Evolutionary conservation across 2,113 vertebrate species (phyloP).

Genomic region (Hyperoodon ampullatus): DNA sequence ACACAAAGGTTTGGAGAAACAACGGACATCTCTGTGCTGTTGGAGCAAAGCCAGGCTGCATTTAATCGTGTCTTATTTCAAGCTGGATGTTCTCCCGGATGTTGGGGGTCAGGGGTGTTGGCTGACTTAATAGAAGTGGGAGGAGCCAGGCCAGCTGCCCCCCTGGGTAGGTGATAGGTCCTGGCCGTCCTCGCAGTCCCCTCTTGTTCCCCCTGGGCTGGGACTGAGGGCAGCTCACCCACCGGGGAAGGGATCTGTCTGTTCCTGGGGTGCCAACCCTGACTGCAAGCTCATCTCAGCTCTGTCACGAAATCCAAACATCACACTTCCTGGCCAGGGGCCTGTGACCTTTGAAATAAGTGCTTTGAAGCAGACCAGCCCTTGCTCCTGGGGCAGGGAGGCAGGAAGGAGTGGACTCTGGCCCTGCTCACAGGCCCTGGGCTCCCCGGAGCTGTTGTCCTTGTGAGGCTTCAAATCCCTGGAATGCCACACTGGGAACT

Average conservation of each 20-base stretch:
- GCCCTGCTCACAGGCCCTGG: neutral
- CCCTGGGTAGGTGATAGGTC: neutral
- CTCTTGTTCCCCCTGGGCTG: neutral
- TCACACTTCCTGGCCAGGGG: neutral
- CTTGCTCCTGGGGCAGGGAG: neutral
- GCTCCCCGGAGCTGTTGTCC: neutral
- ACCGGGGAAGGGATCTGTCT: accelerated
- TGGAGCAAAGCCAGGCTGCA: neutral
- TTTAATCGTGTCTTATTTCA: neutral
- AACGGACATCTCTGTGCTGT: accelerated
- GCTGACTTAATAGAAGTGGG: neutral
- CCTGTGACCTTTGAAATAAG: no score
- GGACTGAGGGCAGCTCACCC: neutral
- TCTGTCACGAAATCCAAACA: neutral
- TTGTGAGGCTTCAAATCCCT: neutral
- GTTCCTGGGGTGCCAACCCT: neutral
- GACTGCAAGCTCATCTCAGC: neutral
- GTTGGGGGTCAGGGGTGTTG: no score
- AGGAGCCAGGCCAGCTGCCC: neutral
- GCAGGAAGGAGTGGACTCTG: no score
- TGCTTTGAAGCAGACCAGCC: neutral
- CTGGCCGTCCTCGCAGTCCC: neutral
- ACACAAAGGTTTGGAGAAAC: neutral
- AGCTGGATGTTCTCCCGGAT: accelerated
- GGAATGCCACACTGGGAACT: accelerated